A percentile compares a stretch with the other conserved stretches of the same genome.
These are phyloP conservation scores for Aldabrachelys gigantea DNA, from an alignment of 2,113 vertebrate genomes.

Conservation along the genomic window DNA sequence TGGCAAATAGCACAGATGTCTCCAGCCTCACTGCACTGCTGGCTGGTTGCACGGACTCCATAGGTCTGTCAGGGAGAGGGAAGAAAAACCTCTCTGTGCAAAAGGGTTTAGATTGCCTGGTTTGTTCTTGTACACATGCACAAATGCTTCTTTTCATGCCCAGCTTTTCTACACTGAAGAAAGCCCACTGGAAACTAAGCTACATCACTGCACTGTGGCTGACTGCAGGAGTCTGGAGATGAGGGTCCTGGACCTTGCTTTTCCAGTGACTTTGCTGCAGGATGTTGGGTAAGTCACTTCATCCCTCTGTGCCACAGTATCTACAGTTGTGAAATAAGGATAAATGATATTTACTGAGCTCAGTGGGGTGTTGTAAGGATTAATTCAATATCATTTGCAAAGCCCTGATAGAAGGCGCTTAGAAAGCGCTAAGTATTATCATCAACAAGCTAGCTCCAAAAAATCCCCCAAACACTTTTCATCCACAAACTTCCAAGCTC, in stretches of 20 bases:
- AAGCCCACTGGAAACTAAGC: neutral
- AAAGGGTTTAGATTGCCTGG: neutral
- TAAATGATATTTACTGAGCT: slow-evolving; percentile 68
- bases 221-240: neutral
- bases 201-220: accelerated
- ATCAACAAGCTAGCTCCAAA: slow-evolving; percentile 20
- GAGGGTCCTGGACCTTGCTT: neutral
- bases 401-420: neutral
- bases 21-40: slow-evolving; percentile 94
- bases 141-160: neutral
- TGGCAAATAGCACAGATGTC: slow-evolving; percentile 97
- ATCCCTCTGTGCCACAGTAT: slow-evolving; percentile 20
- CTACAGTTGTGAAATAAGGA: slow-evolving; percentile 45
- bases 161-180: neutral
- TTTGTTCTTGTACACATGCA: neutral
- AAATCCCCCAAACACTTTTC: slow-evolving; percentile 33
- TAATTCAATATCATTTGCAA: slow-evolving; percentile 63
- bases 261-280: neutral
- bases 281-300: slow-evolving; percentile 38
- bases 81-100: accelerated
- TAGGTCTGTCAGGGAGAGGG: slow-evolving; percentile 82
- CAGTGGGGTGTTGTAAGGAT: slow-evolving; percentile 62
- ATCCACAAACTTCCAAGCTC: neutral
- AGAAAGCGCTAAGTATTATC: slow-evolving; percentile 32
- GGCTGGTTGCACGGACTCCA: slow-evolving; percentile 90